Evolutionary conservation across 2,797 vertebrate genomes (phyloP).

Genomic region (Yasuhikotakia modesta): DNA sequence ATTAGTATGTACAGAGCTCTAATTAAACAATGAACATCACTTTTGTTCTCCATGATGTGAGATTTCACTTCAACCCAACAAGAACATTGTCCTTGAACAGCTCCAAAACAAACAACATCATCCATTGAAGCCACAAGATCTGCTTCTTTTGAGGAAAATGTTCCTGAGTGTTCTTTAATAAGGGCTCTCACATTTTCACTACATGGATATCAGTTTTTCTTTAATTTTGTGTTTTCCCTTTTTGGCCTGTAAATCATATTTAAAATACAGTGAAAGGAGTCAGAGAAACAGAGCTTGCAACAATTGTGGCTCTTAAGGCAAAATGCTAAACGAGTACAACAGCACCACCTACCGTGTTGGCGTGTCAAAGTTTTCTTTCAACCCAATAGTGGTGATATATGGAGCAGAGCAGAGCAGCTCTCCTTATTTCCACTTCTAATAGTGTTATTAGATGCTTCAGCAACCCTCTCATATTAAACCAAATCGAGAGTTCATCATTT

Average conservation of each 20-base stretch:
- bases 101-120: constrained; percentile 26
- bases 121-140: constrained; percentile 19
- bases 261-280: not conserved
- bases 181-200: not conserved
- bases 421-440: constrained; percentile 36
- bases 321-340: no score
- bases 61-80: constrained; percentile 31
- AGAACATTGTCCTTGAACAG: constrained; percentile 2
- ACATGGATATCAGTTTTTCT: no score
- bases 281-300: no score
- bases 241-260: no score
- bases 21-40: constrained; percentile 41
- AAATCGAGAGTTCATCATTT: constrained; percentile 58
- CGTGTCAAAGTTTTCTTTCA: constrained; percentile 1
- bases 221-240: no score
- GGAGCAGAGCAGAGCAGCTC: constrained; percentile 31
- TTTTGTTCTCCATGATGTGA: constrained; percentile 3
- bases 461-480: constrained; percentile 51
- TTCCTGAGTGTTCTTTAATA: constrained; percentile 26
- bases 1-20: constrained; percentile 34
- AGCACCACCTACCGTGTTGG: no score
- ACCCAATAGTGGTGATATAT: constrained; percentile 29
- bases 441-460: constrained; percentile 52
- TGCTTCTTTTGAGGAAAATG: not conserved
- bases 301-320: no score